These are phyloP conservation scores for Ichneumoninae sp. DNA, from an alignment of 2,888 invertebrate genomes.

Conservation along the genomic window DNA sequence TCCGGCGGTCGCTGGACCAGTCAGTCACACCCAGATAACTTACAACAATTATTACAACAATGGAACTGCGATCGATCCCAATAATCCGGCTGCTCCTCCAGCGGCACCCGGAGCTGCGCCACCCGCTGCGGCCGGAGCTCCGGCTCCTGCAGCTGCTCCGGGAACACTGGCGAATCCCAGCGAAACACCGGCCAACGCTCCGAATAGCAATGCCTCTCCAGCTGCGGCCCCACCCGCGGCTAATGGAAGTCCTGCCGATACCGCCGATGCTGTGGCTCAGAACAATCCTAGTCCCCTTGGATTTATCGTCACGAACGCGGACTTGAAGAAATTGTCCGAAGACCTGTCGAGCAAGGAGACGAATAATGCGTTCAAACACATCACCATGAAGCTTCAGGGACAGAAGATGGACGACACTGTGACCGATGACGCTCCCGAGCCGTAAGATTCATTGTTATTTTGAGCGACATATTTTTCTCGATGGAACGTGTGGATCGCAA, in stretches of 20 bases:
- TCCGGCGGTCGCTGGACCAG: slow-evolving; percentile 70
- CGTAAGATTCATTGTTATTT: slow-evolving; percentile 86
- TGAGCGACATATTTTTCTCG: not conserved
- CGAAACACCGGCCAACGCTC: slow-evolving; percentile 53
- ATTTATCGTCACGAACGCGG: slow-evolving; percentile 86
- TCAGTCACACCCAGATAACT: slow-evolving; percentile 78
- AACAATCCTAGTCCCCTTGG: slow-evolving; percentile 76
- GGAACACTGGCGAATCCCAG: slow-evolving; percentile 40
- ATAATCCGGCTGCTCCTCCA: slow-evolving; percentile 51
- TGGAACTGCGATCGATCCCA: slow-evolving; percentile 69
- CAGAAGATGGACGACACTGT: slow-evolving; percentile 90
- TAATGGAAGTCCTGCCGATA: slow-evolving; percentile 45
- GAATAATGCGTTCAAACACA: slow-evolving; percentile 90
- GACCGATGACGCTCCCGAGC: slow-evolving; percentile 90
- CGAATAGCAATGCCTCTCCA: slow-evolving; percentile 26
- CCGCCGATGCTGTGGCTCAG: slow-evolving; percentile 59
- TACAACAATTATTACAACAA: slow-evolving; percentile 83
- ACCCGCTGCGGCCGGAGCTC: slow-evolving; percentile 51
- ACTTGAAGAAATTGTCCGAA: slow-evolving; percentile 89
- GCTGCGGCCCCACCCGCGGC: slow-evolving; percentile 46
- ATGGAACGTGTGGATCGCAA: not conserved
- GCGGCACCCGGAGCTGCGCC: slow-evolving; percentile 55
- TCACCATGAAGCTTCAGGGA: slow-evolving; percentile 90
- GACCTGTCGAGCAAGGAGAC: slow-evolving; percentile 89
- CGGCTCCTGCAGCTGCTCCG: slow-evolving; percentile 45